These are phyloP conservation scores for Gadus chalcogrammus DNA, from an alignment of 2,113 vertebrate species.

Conservation along the genomic window DNA sequence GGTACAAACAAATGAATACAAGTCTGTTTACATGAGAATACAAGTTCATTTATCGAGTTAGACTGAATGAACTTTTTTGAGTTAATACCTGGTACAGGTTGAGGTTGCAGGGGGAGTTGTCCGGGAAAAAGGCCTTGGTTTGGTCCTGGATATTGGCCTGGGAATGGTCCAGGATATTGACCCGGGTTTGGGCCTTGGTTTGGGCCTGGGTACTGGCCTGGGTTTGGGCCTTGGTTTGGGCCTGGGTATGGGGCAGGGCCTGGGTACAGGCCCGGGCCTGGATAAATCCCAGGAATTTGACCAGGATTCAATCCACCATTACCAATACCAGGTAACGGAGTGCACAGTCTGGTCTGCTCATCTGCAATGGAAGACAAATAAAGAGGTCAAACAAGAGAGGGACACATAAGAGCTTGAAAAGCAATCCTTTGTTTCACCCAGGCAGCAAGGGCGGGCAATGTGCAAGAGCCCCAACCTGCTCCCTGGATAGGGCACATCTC, in stretches of 20 bases:
- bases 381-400: constrained; percentile 13
- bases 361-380: constrained; percentile 71
- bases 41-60: too few species aligned
- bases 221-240: constrained; percentile 1
- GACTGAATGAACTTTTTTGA: too few species aligned
- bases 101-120: constrained; percentile 32
- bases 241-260: constrained; percentile 27
- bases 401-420: not conserved
- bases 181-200: constrained; percentile 2
- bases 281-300: constrained; percentile 53
- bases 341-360: constrained; percentile 87
- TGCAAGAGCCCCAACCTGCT: constrained; percentile 74
- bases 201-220: not conserved
- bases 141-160: not conserved
- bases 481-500: constrained; percentile 92
- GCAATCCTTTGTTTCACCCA: not conserved
- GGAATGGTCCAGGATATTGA: not conserved
- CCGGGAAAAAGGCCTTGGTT: not conserved
- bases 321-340: constrained; percentile 46
- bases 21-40: too few species aligned
- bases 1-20: too few species aligned
- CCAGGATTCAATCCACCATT: constrained; percentile 34
- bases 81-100: constrained; percentile 10
- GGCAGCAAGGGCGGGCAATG: not conserved
- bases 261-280: constrained; percentile 32